Base-by-base conservation (phyloP, 2,113 vertebrate species). In the Brachypodius melanocephalos region DNA sequence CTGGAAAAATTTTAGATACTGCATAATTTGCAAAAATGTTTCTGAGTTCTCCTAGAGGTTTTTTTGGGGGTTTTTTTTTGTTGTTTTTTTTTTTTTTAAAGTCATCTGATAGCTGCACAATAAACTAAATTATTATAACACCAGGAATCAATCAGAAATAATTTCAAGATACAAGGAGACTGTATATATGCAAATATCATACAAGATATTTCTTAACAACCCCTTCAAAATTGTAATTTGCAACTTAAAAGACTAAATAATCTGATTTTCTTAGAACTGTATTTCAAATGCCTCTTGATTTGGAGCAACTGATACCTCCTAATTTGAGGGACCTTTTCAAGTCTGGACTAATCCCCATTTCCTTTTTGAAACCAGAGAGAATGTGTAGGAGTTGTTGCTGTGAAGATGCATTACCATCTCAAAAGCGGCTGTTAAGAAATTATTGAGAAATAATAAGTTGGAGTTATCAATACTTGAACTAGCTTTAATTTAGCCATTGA, bases 171-270 rank as follows among this genome's bases (percentile, higher is more conserved):
- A 51, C 22, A 63, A 79, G 25, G 26, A 91, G 26, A 21, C 22
- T 85, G 67, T 62, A 76, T 93, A 71, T 77, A 77, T 89, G 46
- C 68, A 85, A 89, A 81, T 94, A 74, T 52, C 5, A 42, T 36
- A 45, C 1, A 16, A 86, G 72, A 69, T 49, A 52, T 73, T 84
- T 86, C 2, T 1, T 73, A 74, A 51, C 9, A 79, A 72, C 20
- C 40, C 22, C 58, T 94, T 92, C 25, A 68, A 65, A 73, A 81
- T 54, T 77, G 40, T 69, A 77, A 89, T 84, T 84, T 14, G 0
- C 42, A 62, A 62, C 68, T 89, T 85, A 28, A 94, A 93, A 93
- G 63, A 69, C 59, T 73, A 59, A 89, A 73, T 93, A 91, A 94
- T 94, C 68, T 74, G 46, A 66, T 95, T 87, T 91, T 81, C 68